Evolutionary conservation across 1,140 invertebrate species (phyloP), one percentile per base, ranked within the genome.

Genomic region (Meloidogyne floridensis): DNA sequence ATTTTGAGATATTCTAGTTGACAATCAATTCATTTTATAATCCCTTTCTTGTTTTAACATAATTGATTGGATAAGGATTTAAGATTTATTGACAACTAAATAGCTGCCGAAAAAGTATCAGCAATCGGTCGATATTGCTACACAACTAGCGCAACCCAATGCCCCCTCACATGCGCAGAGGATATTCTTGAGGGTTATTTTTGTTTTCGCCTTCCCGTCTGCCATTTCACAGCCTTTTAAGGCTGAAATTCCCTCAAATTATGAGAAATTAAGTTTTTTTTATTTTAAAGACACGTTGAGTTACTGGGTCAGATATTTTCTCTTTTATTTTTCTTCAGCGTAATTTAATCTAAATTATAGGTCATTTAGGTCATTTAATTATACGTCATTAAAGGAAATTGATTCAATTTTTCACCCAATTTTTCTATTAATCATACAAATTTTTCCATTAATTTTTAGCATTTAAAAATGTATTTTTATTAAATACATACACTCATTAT

Each of bases 381-480:
- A 32, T 32, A 32, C 32, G 32, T 32, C 32, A 32, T 65, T 65
- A 65, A 65, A 65, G 59, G 47, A n/a, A 65, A n/a, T 65, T 15
- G n/a, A 65, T 65, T 65, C 7, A 18, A 15, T n/a, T 65, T n/a
- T 47, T 47, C 4, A 47, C 1, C 32, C 32, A 47, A 47, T 47
- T 47, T 47, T 47, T 47, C 47, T 47, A n/a, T n/a, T 65, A 32
- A 65, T 7, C 32, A 32, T 32, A 32, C 0, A 32, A 32, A 32
- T 32, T 32, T 32, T 32, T 32, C 32, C 1, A 32, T 32, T 32
- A 32, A 32, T 72, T 70, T 79, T 53, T n/a, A 71, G 59, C n/a
- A 70, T 77, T 77, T 51, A 20, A 79, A 71, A 51, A 20, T 72
- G 65, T 54, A 65, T 65, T 70, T 53, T 72, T 15, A 71, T 69